A percentile compares a stretch with the other conserved stretches of the same genome.
Evolutionary conservation across 2,797 vertebrate species (phyloP).

Genomic region (Tangara arthus): DNA sequence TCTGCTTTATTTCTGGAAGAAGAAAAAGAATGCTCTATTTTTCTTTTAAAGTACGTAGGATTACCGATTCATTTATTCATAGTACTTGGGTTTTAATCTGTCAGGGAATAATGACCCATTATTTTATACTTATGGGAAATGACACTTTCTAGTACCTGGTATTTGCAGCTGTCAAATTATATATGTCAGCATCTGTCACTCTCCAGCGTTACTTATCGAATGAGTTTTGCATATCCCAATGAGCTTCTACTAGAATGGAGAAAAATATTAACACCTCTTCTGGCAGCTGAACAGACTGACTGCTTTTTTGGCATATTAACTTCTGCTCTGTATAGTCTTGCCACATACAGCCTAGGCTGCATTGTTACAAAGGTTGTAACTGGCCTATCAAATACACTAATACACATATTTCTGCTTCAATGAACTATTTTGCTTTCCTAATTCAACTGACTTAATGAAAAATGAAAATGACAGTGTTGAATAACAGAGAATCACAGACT

Average conservation of each 20-base stretch:
- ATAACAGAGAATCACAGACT: background rate
- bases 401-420: background rate
- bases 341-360: background rate
- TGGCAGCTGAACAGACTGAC: background rate
- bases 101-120: slow-evolving; percentile 63
- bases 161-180: slow-evolving; percentile 62
- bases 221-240: slow-evolving; percentile 41
- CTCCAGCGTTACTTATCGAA: slow-evolving; percentile 10
- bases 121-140: slow-evolving; percentile 69
- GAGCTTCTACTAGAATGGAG: slow-evolving; percentile 2
- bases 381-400: background rate
- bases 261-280: slow-evolving; percentile 47
- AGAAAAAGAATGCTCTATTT: slow-evolving; percentile 46
- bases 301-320: background rate
- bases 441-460: background rate
- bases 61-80: slow-evolving; percentile 54
- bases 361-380: background rate
- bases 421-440: background rate
- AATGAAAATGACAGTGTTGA: background rate
- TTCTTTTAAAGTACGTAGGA: slow-evolving; percentile 50
- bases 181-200: slow-evolving; percentile 59
- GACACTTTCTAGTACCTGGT: slow-evolving; percentile 62
- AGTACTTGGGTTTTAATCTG: slow-evolving; percentile 62
- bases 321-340: background rate
- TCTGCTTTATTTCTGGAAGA: slow-evolving; percentile 43